Conservation (phyloP, 1,140 invertebrate species). For the Hetaerina americana region DNA sequence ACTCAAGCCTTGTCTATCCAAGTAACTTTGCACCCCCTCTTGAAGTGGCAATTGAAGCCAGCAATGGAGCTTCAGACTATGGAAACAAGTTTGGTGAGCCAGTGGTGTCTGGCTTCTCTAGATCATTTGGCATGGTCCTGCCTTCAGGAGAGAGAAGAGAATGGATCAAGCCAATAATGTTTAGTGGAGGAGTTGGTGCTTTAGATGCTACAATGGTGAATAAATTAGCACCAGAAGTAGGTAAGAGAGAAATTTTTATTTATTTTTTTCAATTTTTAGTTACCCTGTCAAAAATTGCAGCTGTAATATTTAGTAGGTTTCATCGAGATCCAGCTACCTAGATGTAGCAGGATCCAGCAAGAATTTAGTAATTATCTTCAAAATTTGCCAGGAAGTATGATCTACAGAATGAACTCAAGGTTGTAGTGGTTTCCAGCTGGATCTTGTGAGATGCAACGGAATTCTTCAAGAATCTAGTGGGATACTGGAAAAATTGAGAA, state of each 20-base stretch:
- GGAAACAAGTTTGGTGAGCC: constrained; percentile 99
- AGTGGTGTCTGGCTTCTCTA: constrained; percentile 76
- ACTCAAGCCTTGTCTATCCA: constrained; percentile 59
- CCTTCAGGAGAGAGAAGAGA: constrained; percentile 58
- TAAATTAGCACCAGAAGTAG: constrained; percentile 56
- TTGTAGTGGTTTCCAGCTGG: too few relatives aligned
- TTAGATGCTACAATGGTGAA: constrained; percentile 67
- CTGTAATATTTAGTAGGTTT: too few relatives aligned
- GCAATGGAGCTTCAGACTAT: constrained; percentile 96
- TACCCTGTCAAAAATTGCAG: too few relatives aligned
- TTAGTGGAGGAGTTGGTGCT: constrained; percentile 87
- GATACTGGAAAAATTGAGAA: too few relatives aligned
- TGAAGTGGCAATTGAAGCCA: constrained; percentile 84
- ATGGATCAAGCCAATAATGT: constrained; percentile 98
- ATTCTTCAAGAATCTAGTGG: too few relatives aligned
- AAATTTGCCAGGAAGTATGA: too few relatives aligned
- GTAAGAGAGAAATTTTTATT: constrained; percentile 25
- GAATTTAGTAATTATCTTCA: too few relatives aligned
- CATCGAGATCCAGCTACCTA: too few relatives aligned
- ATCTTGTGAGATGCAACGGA: too few relatives aligned
- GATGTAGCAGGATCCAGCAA: too few relatives aligned
- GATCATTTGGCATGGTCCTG: constrained; percentile 74
- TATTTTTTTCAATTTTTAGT: background rate
- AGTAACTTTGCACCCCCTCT: constrained; percentile 79
- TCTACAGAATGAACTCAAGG: too few relatives aligned